These are phyloP conservation scores for Tribolium castaneum DNA, from an alignment of 1,140 invertebrate genomes.

Conservation along the genomic window DNA sequence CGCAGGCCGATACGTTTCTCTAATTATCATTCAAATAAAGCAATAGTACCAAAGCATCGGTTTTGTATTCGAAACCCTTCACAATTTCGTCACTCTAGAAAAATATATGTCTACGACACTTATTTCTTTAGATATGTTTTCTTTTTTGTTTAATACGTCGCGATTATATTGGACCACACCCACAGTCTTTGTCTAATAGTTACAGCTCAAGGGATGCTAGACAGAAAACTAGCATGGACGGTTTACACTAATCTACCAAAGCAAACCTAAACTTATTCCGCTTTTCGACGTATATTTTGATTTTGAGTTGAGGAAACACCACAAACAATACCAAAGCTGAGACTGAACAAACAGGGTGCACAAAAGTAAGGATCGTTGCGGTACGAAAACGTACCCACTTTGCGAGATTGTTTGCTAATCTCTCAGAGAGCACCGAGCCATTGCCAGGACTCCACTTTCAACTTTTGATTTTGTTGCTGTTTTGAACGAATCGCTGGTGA, in stretches of 20 bases:
- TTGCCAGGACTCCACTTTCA: neutral
- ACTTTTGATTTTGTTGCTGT: neutral
- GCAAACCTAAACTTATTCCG: slow-evolving; percentile 39
- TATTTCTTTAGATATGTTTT: slow-evolving; percentile 54
- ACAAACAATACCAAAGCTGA: slow-evolving; percentile 24
- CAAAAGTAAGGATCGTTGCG: neutral
- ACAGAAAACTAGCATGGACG: slow-evolving; percentile 40
- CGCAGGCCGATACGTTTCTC: slow-evolving; percentile 8
- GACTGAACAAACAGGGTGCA: neutral
- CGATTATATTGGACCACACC: slow-evolving; percentile 53
- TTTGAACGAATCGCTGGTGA: neutral
- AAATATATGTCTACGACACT: slow-evolving; percentile 55
- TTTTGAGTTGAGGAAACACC: slow-evolving; percentile 27
- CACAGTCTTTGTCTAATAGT: slow-evolving; percentile 53
- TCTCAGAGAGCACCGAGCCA: neutral
- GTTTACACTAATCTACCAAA: slow-evolving; percentile 45
- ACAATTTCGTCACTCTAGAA: slow-evolving; percentile 54
- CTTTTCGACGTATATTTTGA: slow-evolving; percentile 30
- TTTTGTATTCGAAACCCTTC: slow-evolving; percentile 33
- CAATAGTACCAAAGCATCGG: slow-evolving; percentile 61
- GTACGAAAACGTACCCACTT: slow-evolving; percentile 40
- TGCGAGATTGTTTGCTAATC: neutral
- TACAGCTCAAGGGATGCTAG: slow-evolving; percentile 44
- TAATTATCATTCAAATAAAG: slow-evolving; percentile 56
- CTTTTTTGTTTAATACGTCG: slow-evolving; percentile 39